phyloP scores from a whole-genome alignment of 30 jellyfish, hydroid and myxozoan genomes.

The Aurelia sp. region DNA sequence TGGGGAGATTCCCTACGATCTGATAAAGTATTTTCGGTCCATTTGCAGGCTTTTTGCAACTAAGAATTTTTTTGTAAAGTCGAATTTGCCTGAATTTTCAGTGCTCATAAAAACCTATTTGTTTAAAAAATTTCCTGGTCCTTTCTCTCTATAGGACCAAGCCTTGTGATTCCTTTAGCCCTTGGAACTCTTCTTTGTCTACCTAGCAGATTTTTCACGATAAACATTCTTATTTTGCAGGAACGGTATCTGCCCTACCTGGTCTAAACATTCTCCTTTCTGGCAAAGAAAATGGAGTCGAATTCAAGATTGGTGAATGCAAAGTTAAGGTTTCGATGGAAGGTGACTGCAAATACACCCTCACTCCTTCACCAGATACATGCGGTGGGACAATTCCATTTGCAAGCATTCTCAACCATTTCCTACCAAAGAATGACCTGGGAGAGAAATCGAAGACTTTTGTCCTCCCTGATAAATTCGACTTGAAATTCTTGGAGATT shows the following conservation, averaged over 20 bases:
- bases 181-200: too few relatives aligned
- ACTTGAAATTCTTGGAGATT: constrained; percentile 35
- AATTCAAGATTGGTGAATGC: constrained; percentile 64
- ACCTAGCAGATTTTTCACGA: too few relatives aligned
- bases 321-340: constrained; percentile 49
- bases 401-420: constrained; percentile 56
- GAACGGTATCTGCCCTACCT: constrained; percentile 28
- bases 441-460: constrained; percentile 73
- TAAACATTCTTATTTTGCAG: neutral
- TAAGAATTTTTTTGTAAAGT: too few relatives aligned
- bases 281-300: constrained; percentile 64
- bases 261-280: constrained; percentile 24
- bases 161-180: too few relatives aligned
- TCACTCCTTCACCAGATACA: constrained; percentile 60
- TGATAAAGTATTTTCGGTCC: too few relatives aligned
- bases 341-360: constrained; percentile 52
- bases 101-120: too few relatives aligned
- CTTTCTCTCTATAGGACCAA: too few relatives aligned
- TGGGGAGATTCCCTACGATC: too few relatives aligned
- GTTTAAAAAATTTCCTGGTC: too few relatives aligned
- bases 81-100: too few relatives aligned
- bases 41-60: too few relatives aligned
- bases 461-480: constrained; percentile 73
- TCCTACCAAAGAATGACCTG: constrained; percentile 63
- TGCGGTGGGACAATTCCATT: constrained; percentile 68